Evolutionary conservation across 2,888 invertebrate genomes (phyloP), one percentile per base, ranked within the genome.

Genomic region (Andrena chrysosceles): DNA sequence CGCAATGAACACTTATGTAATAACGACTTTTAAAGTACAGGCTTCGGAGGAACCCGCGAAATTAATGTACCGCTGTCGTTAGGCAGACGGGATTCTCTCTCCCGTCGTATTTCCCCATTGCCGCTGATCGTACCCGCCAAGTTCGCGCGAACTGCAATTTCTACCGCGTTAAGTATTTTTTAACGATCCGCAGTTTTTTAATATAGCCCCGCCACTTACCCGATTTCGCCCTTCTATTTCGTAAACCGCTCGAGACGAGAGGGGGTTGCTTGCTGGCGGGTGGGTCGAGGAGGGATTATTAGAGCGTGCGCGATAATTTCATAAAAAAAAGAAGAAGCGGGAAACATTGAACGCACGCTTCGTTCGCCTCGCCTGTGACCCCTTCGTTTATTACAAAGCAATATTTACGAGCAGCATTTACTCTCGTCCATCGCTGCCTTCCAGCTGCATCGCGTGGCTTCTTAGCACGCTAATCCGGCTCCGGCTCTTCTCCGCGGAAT

Each of bases 401-500:
- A 74, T 78, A 79, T 82, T 77, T 86, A 77, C 75, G 62, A 33
- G 26, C n/a, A 23, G 2, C 62, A 52, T 29, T 52, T 29, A 42
- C 54, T 6, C 16, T 20, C 13, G 31, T 63, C 26, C 29, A 35
- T 52, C 35, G 52, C 42, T 69, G 69, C 16, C 72, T 75, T 54
- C 20, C 52, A 49, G 23, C 71, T 67, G 8, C 59, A 52, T 31
- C 60, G 33, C 56, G 62, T 20, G 4, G 63, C 23, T 67, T 64
- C 56, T 80, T 69, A 68, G 69, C 13, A 35, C 67, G 49, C 68
- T 62, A 72, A 69, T 62, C 69, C 64, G 77, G 74, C 64, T 10
- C 56, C 59, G 73, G 74, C 75, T 76, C 81, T 72, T 79, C 83
- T 71, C 74, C 69, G 77, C 20, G 86, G 88, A 88, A 86, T 86